A percentile compares a stretch with the other conserved stretches of the same genome.
Evolutionary conservation across 1,140 invertebrate species (phyloP).

Genomic region (Drosophila parabipectinata): DNA sequence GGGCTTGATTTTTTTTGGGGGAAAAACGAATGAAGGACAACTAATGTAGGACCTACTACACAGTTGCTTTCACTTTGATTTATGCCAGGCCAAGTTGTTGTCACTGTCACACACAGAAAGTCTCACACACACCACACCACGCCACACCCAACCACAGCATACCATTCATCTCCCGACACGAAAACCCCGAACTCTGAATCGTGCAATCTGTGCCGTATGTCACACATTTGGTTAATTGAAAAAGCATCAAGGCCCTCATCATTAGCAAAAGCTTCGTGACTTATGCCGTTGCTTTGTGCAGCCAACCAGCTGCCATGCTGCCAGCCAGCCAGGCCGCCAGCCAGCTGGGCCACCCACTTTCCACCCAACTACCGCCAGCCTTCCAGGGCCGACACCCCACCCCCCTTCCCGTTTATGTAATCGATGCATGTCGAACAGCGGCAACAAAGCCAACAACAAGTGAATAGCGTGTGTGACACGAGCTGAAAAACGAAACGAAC

Average conservation of each 20-base stretch:
- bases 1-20: background rate
- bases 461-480: constrained; percentile 57
- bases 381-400: background rate
- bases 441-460: constrained; percentile 59
- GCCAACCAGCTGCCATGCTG: background rate
- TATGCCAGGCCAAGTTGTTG: constrained; percentile 33
- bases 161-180: constrained; percentile 7
- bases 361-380: background rate
- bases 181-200: background rate
- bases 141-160: background rate
- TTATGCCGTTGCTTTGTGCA: constrained; percentile 49
- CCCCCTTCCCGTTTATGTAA: constrained; percentile 63
- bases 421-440: constrained; percentile 81
- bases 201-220: constrained; percentile 39
- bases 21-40: background rate
- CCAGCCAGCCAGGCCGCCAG: background rate
- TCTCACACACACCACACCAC: background rate
- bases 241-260: constrained; percentile 78
- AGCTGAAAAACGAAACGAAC: constrained; percentile 66
- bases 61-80: constrained; percentile 30
- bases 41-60: background rate
- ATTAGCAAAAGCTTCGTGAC: constrained; percentile 78
- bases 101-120: constrained; percentile 33
- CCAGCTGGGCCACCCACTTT: background rate
- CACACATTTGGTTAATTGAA: constrained; percentile 78